These are phyloP conservation scores for Onthophagus sagittarius DNA, from an alignment of 2,888 invertebrate genomes.

Conservation along the genomic window DNA sequence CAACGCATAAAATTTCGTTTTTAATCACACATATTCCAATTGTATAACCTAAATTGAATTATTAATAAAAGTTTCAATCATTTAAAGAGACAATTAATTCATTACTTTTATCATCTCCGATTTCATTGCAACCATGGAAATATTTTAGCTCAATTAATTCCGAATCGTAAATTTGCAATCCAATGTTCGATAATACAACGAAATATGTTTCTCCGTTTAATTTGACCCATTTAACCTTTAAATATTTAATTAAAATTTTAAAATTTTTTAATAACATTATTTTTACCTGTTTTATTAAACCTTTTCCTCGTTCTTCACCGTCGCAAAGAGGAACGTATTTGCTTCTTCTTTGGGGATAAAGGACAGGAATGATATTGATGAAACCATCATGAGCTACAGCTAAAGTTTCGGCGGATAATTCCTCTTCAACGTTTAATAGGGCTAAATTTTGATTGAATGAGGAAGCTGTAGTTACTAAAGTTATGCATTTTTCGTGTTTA, in stretches of 20 bases:
- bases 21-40: constrained; percentile 33
- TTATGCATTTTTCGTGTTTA: constrained; percentile 26
- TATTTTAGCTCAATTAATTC: constrained; percentile 32
- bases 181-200: constrained; percentile 34
- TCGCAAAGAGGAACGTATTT: constrained; percentile 35
- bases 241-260: too few relatives aligned
- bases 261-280: constrained; percentile 1
- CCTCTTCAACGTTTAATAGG: constrained; percentile 30
- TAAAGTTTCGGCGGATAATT: constrained; percentile 28
- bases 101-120: constrained; percentile 30
- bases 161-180: constrained; percentile 36
- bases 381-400: constrained; percentile 35
- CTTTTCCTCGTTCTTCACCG: constrained; percentile 32
- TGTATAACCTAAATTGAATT: constrained; percentile 30
- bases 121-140: constrained; percentile 29
- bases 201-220: constrained; percentile 32
- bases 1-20: constrained; percentile 32
- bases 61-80: background rate
- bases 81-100: background rate
- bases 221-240: constrained; percentile 38
- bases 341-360: constrained; percentile 28
- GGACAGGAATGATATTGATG: constrained; percentile 35
- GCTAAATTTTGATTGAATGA: constrained; percentile 33
- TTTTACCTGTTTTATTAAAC: constrained; percentile 32
- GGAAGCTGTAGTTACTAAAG: constrained; percentile 32